A percentile compares a stretch with the other conserved stretches of the same genome.
These are phyloP conservation scores for Rhagonycha fulva DNA, from an alignment of 2,888 invertebrate genomes.

Conservation along the genomic window DNA sequence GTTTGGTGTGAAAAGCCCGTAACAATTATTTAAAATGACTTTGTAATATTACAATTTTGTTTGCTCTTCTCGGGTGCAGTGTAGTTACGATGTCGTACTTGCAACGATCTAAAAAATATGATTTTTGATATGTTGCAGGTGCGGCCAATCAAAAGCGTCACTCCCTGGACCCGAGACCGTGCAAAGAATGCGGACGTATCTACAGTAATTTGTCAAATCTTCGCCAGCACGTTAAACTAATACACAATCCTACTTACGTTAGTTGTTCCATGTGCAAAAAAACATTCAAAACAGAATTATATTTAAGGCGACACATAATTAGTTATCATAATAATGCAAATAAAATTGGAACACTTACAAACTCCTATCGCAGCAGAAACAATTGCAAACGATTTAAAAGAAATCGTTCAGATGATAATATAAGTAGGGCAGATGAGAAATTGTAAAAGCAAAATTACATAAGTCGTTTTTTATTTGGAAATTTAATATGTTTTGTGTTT, in stretches of 20 bases:
- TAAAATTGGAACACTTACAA: background rate
- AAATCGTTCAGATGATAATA: background rate
- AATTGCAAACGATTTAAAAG: background rate
- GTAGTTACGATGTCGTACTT: conserved; percentile 42
- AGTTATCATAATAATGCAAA: conserved; percentile 58
- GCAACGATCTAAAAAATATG: conserved; percentile 44
- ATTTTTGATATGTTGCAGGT: conserved; percentile 48
- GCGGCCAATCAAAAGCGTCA: conserved; percentile 54
- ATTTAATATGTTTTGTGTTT: background rate
- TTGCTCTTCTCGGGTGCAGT: conserved; percentile 18
- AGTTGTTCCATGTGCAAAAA: conserved; percentile 65
- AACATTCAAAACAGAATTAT: conserved; percentile 67
- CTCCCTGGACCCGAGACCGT: conserved; percentile 61
- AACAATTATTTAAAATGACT: background rate
- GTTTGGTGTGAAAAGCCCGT: too few relatives aligned
- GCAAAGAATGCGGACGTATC: conserved; percentile 66
- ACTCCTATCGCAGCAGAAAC: background rate
- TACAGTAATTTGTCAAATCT: conserved; percentile 69
- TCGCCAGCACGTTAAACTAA: conserved; percentile 67
- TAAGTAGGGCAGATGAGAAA: background rate
- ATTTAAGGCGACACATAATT: conserved; percentile 64
- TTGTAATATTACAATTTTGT: background rate
- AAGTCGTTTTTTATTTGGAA: background rate
- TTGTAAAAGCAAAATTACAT: background rate
- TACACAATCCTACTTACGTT: conserved; percentile 67